A percentile compares a stretch with the other conserved stretches of the same genome.
phyloP scores from a whole-genome alignment of 2,113 vertebrate species.

The Columbina picui region DNA sequence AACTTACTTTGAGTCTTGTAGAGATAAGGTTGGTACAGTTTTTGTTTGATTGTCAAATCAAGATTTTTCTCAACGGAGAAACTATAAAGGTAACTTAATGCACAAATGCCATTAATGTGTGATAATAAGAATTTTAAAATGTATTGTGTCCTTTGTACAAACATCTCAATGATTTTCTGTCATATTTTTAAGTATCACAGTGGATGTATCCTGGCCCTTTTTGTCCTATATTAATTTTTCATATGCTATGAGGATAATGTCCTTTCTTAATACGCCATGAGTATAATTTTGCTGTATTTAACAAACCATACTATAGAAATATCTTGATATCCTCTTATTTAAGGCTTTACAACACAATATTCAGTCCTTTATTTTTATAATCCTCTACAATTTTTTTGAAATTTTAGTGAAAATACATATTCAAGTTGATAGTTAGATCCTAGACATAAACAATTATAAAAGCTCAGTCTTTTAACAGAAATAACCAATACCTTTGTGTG shows the following conservation, averaged over 20 bases:
- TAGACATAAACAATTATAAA: neutral
- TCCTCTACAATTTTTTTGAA: neutral
- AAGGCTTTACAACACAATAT: neutral
- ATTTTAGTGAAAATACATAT: neutral
- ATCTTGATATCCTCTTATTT: neutral
- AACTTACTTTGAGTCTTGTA: neutral
- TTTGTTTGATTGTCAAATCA: neutral
- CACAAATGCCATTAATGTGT: neutral
- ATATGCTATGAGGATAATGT: neutral
- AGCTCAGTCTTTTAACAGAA: neutral
- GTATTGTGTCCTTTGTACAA: neutral
- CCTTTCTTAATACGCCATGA: neutral
- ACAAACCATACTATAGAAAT: neutral
- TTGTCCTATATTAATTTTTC: neutral
- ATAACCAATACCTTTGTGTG: neutral
- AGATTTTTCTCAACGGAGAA: neutral
- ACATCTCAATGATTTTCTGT: neutral
- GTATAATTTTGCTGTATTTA: neutral
- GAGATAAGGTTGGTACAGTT: neutral
- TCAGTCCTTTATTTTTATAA: neutral
- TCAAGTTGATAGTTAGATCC: neutral
- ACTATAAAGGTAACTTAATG: neutral
- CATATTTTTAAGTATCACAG: neutral
- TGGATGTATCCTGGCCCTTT: neutral
- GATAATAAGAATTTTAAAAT: neutral